Base-by-base conservation (phyloP, 1,140 invertebrate genomes). In the Microplitis mediator region DNA sequence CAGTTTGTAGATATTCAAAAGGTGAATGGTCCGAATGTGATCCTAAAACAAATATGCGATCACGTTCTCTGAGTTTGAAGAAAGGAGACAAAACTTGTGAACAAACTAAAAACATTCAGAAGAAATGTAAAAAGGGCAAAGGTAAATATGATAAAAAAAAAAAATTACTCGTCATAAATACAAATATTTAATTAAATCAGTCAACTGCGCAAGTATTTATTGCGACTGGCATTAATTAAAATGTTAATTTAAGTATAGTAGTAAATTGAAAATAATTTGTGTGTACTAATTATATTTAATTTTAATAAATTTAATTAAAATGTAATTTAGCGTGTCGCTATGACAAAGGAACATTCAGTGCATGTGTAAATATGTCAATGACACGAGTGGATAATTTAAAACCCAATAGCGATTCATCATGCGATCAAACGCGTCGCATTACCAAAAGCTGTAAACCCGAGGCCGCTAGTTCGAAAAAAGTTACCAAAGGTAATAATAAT, bases 91-190 rank as follows among this genome's bases (percentile, higher is more conserved):
- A 89, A 54, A 89, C 88, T 62, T 96, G 95, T 84, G 93, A 95
- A 80, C 90, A 90, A 71, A 93, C 91, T 36, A 95, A 95, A 86
- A 94, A 91, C n/a, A 94, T 96, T 75, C 91, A 94, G 83, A 95
- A 95, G 87, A 95, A 95, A 79, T 96, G 95, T 89, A 96, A 95
- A 88, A 95, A 95, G 91, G 93, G 94, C 95, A 89, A 70, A 76
- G 39, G 39, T 64, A 14, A 61, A 32, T 32, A 31, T 36, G 23
- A 14, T 63, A 63, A 63, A 39, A 34, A 13, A 13, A 34, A 32
- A 31, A 9, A 62, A 5, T 32, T 62, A 50, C 32, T 62, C 45
- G 31, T 51, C 52, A 63, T 39, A 8, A 8, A 8, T 45, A 3
- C 3, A 1, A 45, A 45, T 45, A 45, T 9, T 9, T 45, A 9